These are phyloP conservation scores for Macrobrachium rosenbergii DNA, from an alignment of 1,140 invertebrate species.

Conservation along the genomic window DNA sequence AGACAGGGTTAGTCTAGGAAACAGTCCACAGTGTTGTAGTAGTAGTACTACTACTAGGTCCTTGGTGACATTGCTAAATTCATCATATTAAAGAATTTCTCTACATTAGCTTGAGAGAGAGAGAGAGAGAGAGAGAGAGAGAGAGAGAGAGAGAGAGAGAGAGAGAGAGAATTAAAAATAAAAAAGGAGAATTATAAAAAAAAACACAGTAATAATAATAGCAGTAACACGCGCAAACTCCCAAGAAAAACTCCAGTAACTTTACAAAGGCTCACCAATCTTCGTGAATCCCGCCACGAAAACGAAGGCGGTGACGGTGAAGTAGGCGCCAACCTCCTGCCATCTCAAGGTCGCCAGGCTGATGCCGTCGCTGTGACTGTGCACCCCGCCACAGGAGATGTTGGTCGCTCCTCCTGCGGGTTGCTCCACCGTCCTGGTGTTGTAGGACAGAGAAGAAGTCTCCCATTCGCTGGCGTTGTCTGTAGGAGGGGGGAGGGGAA, in stretches of 20 bases:
- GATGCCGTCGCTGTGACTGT: slow-evolving; percentile 67
- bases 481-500: not conserved
- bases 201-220: not conserved
- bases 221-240: not conserved
- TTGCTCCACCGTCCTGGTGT: not conserved
- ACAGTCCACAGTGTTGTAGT: no score
- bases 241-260: not conserved
- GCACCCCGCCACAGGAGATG: slow-evolving; percentile 1
- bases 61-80: no score
- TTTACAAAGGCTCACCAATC: slow-evolving; percentile 73
- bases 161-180: not conserved
- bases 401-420: not conserved
- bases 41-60: no score
- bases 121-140: no score
- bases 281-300: slow-evolving; percentile 77
- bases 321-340: slow-evolving; percentile 74
- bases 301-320: slow-evolving; percentile 76
- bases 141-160: no score
- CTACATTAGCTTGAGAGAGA: no score
- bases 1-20: no score
- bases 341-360: slow-evolving; percentile 74
- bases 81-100: no score
- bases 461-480: not conserved
- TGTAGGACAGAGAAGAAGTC: not conserved
- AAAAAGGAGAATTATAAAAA: not conserved